A percentile compares a stretch with the other conserved stretches of the same genome.
Conservation (phyloP, 2,113 vertebrate species). For the Gymnocephalus cernua region DNA sequence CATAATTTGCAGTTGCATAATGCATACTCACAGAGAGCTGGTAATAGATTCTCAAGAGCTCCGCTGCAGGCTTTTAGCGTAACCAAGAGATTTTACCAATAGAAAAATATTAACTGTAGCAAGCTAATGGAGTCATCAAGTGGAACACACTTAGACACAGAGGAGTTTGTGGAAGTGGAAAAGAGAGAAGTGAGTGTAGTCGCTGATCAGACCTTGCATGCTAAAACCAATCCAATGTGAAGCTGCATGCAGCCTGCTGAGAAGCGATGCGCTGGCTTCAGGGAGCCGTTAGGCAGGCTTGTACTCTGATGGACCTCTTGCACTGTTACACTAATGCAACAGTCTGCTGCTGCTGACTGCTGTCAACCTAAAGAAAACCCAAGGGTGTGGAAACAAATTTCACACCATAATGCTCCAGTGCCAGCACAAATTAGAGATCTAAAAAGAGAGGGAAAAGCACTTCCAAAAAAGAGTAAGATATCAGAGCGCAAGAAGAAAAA, state of each 20-base stretch:
- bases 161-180: constrained; percentile 38
- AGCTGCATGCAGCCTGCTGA: constrained; percentile 39
- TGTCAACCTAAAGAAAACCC: constrained; percentile 69
- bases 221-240: constrained; percentile 46
- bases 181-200: constrained; percentile 34
- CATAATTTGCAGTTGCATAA: constrained; percentile 45
- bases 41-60: constrained; percentile 62
- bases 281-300: constrained; percentile 48
- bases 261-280: constrained; percentile 49
- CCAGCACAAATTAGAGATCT: constrained; percentile 63
- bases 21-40: constrained; percentile 43
- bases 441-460: constrained; percentile 51
- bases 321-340: constrained; percentile 66
- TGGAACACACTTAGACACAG: constrained; percentile 31
- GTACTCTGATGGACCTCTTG: constrained; percentile 60
- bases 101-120: constrained; percentile 50
- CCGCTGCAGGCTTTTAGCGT: constrained; percentile 43
- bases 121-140: constrained; percentile 58
- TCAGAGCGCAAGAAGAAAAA: constrained; percentile 63
- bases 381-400: constrained; percentile 69
- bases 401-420: constrained; percentile 69
- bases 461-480: constrained; percentile 58
- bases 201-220: constrained; percentile 28
- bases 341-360: constrained; percentile 67
- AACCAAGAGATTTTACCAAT: constrained; percentile 38